A percentile compares a stretch with the other conserved stretches of the same genome.
phyloP scores from a whole-genome alignment of 2,113 vertebrate genomes.

The Microtus ochrogaster region DNA sequence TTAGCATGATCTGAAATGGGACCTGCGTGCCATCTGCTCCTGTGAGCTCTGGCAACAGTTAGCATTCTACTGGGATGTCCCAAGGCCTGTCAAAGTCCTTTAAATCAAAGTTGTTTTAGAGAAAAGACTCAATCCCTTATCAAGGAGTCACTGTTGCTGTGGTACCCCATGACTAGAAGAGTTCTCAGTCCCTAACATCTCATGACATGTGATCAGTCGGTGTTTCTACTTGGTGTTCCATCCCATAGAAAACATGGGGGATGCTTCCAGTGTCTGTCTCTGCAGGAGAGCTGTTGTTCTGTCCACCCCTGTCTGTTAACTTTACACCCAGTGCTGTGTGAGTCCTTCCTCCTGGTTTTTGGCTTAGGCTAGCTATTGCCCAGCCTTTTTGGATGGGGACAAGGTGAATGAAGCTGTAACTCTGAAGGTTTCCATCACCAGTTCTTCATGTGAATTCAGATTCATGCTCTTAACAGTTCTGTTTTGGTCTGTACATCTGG shows the following conservation, averaged over 20 bases:
- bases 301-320: not conserved
- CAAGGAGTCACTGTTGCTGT: not conserved
- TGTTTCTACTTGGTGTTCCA: not conserved
- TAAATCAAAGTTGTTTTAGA: not conserved
- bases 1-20: not conserved
- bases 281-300: not conserved
- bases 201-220: no score
- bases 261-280: not conserved
- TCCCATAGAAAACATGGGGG: not conserved
- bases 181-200: not conserved
- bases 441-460: conserved; percentile 14
- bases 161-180: not conserved
- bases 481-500: conserved; percentile 24
- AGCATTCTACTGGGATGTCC: not conserved
- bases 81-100: not conserved
- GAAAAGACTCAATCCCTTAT: not conserved
- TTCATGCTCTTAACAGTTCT: not conserved
- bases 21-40: not conserved
- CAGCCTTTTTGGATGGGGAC: not conserved
- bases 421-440: not conserved
- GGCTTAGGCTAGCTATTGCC: not conserved
- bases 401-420: not conserved
- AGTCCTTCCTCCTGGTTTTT: not conserved
- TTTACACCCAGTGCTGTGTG: not conserved
- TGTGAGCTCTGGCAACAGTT: not conserved